Conservation (phyloP, 1,140 invertebrate species). For the Propsilocerus akamusi region DNA sequence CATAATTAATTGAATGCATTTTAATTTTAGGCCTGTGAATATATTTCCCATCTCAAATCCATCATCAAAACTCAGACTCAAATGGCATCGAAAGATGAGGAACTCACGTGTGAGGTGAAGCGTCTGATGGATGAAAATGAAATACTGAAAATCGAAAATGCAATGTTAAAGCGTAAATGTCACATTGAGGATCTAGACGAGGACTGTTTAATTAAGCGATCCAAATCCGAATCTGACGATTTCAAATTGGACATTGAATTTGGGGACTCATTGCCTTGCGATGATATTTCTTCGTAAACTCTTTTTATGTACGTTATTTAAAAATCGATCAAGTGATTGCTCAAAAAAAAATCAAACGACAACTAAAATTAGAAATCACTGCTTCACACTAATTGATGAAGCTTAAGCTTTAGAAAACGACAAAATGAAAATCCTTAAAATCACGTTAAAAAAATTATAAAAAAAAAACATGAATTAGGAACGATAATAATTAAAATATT, state of each 20-base stretch:
- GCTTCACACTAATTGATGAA: too few species aligned
- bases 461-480: too few species aligned
- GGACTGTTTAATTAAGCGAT: background rate
- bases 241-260: background rate
- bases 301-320: background rate
- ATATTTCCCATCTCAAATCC: background rate
- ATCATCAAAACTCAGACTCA: background rate
- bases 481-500: too few species aligned
- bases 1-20: background rate
- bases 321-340: too few species aligned
- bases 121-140: background rate
- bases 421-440: too few species aligned
- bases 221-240: background rate
- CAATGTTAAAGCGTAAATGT: background rate
- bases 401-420: too few species aligned
- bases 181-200: background rate
- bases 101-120: background rate
- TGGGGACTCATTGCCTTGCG: background rate
- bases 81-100: background rate
- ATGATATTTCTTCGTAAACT: background rate
- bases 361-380: too few species aligned
- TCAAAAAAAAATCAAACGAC: too few species aligned
- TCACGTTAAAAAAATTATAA: too few species aligned
- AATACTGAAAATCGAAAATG: background rate
- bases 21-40: background rate